phyloP scores from a whole-genome alignment of 2,797 vertebrate species.

The Scolopax rusticola region DNA sequence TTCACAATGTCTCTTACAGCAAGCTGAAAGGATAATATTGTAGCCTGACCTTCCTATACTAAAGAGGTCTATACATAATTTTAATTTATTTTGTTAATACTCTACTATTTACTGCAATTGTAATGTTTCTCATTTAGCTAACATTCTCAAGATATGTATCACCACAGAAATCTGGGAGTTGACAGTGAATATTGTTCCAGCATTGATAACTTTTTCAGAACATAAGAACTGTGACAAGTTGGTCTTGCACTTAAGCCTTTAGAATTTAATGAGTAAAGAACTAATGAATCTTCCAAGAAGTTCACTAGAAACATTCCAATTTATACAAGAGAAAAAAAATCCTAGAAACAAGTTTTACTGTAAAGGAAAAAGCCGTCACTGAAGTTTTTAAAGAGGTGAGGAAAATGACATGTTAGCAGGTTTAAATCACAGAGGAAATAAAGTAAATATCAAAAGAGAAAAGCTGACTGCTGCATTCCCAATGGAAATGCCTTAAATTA shows the following conservation, averaged over 20 bases:
- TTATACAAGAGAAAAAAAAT: not conserved
- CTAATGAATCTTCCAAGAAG: not conserved
- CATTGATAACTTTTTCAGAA: not conserved
- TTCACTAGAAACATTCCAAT: not conserved
- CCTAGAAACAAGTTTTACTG: not conserved
- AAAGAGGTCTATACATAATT: not conserved
- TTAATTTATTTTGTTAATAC: not conserved
- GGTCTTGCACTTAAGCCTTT: not conserved
- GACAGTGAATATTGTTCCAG: not conserved
- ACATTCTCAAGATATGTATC: not conserved
- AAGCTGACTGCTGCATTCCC: conserved; percentile 5
- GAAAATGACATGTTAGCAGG: conserved; percentile 20
- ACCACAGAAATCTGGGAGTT: not conserved
- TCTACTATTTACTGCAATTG: not conserved
- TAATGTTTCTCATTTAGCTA: not conserved
- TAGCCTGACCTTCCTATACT: not conserved
- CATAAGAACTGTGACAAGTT: not conserved
- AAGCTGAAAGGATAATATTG: not conserved
- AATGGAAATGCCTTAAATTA: conserved; percentile 43
- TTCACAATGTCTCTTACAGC: not conserved
- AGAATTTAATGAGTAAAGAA: not conserved
- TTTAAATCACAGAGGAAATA: conserved; percentile 47
- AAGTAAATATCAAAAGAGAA: conserved; percentile 62
- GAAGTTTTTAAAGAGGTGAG: conserved; percentile 9
- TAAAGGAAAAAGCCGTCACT: not conserved